Conservation (phyloP, 2,113 vertebrate species). For the Rhadina sibilatrix region DNA sequence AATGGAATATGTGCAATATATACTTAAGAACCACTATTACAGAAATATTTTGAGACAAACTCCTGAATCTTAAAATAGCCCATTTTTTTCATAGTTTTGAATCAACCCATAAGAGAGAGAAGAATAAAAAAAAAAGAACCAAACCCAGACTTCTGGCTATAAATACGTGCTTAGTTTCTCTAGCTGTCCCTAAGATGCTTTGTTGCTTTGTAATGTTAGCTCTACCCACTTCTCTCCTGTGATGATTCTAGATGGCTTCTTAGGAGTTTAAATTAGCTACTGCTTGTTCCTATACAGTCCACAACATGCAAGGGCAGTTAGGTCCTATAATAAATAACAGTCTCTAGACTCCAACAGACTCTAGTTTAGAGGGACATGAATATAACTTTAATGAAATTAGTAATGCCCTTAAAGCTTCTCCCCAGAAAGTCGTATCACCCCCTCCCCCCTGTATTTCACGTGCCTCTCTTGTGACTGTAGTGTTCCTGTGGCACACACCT, state of each 20-base stretch:
- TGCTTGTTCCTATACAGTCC: background rate
- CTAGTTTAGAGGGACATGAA: background rate
- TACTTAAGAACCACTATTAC: background rate
- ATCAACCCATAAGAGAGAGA: background rate
- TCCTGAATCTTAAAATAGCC: background rate
- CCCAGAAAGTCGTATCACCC: background rate
- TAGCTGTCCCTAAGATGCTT: background rate
- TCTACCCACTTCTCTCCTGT: background rate
- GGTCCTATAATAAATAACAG: background rate
- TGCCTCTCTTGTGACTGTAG: background rate
- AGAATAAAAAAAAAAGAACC: background rate
- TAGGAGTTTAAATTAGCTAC: background rate
- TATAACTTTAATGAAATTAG: background rate
- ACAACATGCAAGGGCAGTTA: background rate
- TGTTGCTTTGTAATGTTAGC: background rate
- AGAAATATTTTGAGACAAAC: background rate
- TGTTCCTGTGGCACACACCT: background rate
- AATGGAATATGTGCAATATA: fast-evolving
- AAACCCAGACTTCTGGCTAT: background rate
- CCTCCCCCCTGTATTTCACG: background rate
- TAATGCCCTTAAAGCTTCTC: background rate
- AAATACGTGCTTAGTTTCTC: background rate
- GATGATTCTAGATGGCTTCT: background rate
- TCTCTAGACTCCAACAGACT: too few relatives aligned
- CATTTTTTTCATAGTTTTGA: background rate